These are phyloP conservation scores for Pelobates cultripes DNA, from an alignment of 2,797 vertebrate species.

Conservation along the genomic window DNA sequence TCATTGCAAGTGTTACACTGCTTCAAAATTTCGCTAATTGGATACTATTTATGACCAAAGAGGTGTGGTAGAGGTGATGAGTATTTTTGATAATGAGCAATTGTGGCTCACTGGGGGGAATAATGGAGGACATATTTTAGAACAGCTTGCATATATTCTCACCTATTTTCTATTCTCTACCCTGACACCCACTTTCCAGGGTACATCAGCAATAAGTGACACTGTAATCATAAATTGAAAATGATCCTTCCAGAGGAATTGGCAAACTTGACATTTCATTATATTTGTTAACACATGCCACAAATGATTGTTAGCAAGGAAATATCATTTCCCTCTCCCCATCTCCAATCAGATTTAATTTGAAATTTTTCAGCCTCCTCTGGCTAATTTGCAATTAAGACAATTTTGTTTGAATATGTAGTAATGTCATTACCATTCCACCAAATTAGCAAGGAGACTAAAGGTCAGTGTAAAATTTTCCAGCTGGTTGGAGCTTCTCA, in stretches of 20 bases:
- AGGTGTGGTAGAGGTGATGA: constrained; percentile 81
- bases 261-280: constrained; percentile 95
- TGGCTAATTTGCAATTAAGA: constrained; percentile 95
- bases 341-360: constrained; percentile 89
- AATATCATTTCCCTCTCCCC: constrained; percentile 85
- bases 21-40: constrained; percentile 80
- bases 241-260: constrained; percentile 84
- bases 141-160: constrained; percentile 81
- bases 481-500: constrained; percentile 91
- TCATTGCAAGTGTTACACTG: constrained; percentile 74
- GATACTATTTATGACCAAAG: constrained; percentile 83
- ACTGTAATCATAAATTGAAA: constrained; percentile 90
- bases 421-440: constrained; percentile 97
- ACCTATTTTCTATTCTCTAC: constrained; percentile 75
- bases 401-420: constrained; percentile 98
- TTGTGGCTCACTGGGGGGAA: constrained; percentile 71
- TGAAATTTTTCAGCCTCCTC: constrained; percentile 87
- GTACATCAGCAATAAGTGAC: constrained; percentile 91
- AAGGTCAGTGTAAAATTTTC: constrained; percentile 97
- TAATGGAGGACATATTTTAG: constrained; percentile 75
- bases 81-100: constrained; percentile 78
- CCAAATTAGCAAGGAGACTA: constrained; percentile 92
- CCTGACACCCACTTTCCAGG: constrained; percentile 84
- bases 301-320: constrained; percentile 88
- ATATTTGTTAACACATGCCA: constrained; percentile 95